These are phyloP conservation scores for Psilopogon haemacephalus DNA, from an alignment of 2,113 vertebrate genomes.

Conservation along the genomic window DNA sequence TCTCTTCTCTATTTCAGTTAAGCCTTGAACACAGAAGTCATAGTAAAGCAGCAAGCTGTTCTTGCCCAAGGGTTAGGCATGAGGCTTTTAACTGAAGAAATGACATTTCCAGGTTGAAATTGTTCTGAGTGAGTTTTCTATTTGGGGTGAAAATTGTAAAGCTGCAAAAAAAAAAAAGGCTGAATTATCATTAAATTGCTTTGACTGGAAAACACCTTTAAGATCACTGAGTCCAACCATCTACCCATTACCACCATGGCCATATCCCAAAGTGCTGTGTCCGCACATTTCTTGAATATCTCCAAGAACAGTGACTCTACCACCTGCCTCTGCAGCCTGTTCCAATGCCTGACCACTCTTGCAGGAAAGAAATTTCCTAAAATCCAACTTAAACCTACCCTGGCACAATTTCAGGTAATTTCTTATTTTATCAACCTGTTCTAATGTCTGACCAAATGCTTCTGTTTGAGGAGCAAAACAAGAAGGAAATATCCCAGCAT, in stretches of 20 bases:
- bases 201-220: too few relatives aligned
- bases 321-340: too few relatives aligned
- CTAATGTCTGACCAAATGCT: neutral
- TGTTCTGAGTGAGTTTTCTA: neutral
- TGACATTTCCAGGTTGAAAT: neutral
- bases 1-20: constrained; percentile 36
- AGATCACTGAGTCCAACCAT: too few relatives aligned
- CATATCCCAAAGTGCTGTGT: too few relatives aligned
- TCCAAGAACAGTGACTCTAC: too few relatives aligned
- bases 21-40: neutral
- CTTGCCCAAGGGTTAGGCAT: neutral
- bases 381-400: too few relatives aligned
- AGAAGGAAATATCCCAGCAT: neutral
- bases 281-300: too few relatives aligned
- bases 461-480: neutral
- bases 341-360: too few relatives aligned
- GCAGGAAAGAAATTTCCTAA: too few relatives aligned
- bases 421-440: too few relatives aligned
- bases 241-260: too few relatives aligned
- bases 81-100: neutral
- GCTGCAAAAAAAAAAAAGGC: neutral
- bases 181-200: neutral
- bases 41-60: neutral
- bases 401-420: too few relatives aligned
- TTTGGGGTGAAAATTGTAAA: neutral